A percentile compares a stretch with the other conserved stretches of the same genome.
phyloP scores from a whole-genome alignment of 1,140 invertebrate genomes.

The Himalopsyche phryganea region DNA sequence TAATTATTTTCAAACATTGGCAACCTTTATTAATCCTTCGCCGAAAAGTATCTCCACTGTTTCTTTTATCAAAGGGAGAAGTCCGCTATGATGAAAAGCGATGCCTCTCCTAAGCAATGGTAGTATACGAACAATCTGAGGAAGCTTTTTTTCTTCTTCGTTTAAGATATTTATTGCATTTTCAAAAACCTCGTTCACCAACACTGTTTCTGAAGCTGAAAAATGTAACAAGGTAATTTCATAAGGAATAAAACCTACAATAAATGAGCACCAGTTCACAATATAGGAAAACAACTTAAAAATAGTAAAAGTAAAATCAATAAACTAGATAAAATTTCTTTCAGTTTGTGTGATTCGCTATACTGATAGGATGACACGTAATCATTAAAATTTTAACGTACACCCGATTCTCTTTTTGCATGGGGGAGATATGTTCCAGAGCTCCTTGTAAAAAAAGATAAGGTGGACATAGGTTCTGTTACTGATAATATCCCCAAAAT shows the following conservation, averaged over 20 bases:
- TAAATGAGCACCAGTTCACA: too few relatives aligned
- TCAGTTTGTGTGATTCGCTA: not conserved
- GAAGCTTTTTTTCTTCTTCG: constrained; percentile 90
- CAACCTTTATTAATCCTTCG: constrained; percentile 77
- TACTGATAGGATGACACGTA: too few relatives aligned
- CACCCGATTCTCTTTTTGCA: too few relatives aligned
- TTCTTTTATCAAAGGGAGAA: constrained; percentile 97
- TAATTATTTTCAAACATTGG: not conserved
- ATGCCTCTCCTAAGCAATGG: constrained; percentile 94
- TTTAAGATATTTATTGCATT: constrained; percentile 96
- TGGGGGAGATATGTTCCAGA: too few relatives aligned
- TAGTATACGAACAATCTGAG: constrained; percentile 93
- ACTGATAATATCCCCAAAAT: too few relatives aligned
- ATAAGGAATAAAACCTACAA: too few relatives aligned
- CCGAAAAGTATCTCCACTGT: constrained; percentile 98
- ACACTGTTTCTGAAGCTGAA: constrained; percentile 80
- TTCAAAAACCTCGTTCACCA: constrained; percentile 95
- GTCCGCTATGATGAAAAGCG: constrained; percentile 96
- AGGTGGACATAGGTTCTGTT: too few relatives aligned
- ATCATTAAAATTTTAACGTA: too few relatives aligned
- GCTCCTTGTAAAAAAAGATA: too few relatives aligned
- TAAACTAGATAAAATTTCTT: not conserved
- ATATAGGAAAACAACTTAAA: too few relatives aligned
- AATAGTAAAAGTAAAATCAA: too few relatives aligned
- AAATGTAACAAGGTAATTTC: constrained; percentile 8